These are phyloP conservation scores for Ectemnius cavifrons DNA, from an alignment of 2,888 invertebrate species.

Conservation along the genomic window DNA sequence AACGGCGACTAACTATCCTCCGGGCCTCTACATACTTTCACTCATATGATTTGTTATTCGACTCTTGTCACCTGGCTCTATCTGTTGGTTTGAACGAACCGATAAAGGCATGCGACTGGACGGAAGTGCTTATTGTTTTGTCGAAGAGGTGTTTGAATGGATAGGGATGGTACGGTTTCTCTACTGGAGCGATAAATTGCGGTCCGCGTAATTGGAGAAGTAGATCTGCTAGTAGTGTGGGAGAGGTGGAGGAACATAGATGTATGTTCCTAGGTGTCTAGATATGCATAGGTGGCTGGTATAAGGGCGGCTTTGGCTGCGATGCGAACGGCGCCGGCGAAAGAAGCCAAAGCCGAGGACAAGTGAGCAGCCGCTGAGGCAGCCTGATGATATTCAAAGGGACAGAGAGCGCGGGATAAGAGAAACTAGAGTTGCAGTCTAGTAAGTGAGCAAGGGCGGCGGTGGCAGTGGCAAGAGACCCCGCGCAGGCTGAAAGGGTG, in stretches of 20 bases:
- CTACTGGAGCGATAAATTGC: conserved; percentile 7
- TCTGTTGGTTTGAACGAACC: conserved; percentile 31
- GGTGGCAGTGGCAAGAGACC: too few relatives aligned
- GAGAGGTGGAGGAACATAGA: neutral
- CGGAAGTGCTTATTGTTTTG: conserved; percentile 43
- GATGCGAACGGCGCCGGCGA: too few relatives aligned
- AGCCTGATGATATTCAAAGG: too few relatives aligned
- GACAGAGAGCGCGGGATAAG: too few relatives aligned
- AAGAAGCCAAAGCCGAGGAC: too few relatives aligned
- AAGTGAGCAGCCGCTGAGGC: too few relatives aligned
- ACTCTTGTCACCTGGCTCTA: conserved; percentile 43
- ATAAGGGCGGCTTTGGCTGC: too few relatives aligned
- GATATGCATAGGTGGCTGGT: too few relatives aligned
- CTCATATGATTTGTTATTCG: conserved; percentile 36
- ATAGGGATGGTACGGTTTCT: neutral
- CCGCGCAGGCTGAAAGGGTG: neutral
- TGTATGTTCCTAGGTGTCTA: too few relatives aligned
- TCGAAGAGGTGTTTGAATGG: conserved; percentile 38
- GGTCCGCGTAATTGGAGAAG: conserved; percentile 3
- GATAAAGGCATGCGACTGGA: conserved; percentile 46
- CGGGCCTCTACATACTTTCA: conserved; percentile 23
- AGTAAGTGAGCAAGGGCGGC: too few relatives aligned
- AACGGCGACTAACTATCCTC: conserved; percentile 22
- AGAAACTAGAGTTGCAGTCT: too few relatives aligned
- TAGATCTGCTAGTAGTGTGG: neutral